Conservation (phyloP, 2,888 invertebrate genomes). For the Eretmocerus hayati region DNA sequence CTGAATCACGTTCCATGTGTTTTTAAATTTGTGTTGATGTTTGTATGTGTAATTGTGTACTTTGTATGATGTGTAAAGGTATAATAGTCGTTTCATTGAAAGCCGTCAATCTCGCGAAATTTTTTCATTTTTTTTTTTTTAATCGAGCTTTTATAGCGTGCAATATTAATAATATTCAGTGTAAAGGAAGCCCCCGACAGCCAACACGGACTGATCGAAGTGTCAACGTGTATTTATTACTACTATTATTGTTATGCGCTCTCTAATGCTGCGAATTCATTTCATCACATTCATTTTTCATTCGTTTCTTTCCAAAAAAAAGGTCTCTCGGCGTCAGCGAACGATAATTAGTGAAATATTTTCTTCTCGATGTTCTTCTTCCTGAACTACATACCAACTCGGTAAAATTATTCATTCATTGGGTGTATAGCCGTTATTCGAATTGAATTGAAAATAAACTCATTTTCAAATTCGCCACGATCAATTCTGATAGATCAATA, state of each 20-base stretch:
- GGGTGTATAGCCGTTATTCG: not conserved
- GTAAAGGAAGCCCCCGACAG: slow-evolving; percentile 28
- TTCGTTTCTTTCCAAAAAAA: too few species aligned
- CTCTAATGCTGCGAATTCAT: too few species aligned
- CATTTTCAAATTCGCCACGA: too few species aligned
- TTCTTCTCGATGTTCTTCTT: too few species aligned
- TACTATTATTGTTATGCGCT: too few species aligned
- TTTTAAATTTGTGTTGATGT: not conserved
- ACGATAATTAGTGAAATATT: slow-evolving; percentile 13
- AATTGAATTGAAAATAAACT: too few species aligned
- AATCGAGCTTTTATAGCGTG: not conserved
- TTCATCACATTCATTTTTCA: too few species aligned
- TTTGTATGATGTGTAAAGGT: not conserved
- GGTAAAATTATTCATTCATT: not conserved
- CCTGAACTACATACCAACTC: not conserved
- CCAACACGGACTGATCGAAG: slow-evolving; percentile 23
- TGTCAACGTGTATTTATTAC: slow-evolving; percentile 21
- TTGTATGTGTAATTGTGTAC: not conserved
- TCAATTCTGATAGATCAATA: too few species aligned
- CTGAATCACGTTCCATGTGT: not conserved
- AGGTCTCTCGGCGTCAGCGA: slow-evolving; percentile 8
- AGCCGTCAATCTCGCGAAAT: not conserved
- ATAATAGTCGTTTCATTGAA: too few species aligned
- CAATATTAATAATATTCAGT: slow-evolving; percentile 9
- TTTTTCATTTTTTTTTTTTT: not conserved